Percentiles rank a stretch among this genome's conserved stretches.
These are phyloP conservation scores for Anthrax anthrax DNA, from an alignment of 2,888 invertebrate species.

Conservation along the genomic window DNA sequence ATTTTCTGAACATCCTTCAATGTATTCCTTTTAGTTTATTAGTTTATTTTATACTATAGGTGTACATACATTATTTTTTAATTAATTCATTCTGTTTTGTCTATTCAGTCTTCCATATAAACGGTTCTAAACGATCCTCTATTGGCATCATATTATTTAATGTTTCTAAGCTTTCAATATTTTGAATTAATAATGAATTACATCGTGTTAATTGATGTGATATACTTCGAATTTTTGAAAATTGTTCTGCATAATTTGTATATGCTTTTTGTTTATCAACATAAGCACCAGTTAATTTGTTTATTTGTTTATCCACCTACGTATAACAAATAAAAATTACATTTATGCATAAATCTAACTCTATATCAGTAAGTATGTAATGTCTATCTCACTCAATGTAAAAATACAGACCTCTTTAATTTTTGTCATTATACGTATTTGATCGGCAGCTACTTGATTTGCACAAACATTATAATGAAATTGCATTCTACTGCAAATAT, in stretches of 20 bases:
- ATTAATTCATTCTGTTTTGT: no score
- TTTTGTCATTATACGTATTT: conserved; percentile 55
- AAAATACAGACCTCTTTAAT: conserved; percentile 57
- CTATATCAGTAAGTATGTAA: not conserved
- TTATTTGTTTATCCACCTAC: conserved; percentile 58
- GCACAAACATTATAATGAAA: conserved; percentile 73
- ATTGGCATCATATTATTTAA: conserved; percentile 71
- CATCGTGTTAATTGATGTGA: conserved; percentile 70
- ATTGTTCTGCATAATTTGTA: conserved; percentile 71
- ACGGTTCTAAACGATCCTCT: conserved; percentile 67
- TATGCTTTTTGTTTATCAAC: conserved; percentile 73
- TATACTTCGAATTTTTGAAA: conserved; percentile 69
- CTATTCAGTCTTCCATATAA: not conserved
- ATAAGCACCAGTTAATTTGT: conserved; percentile 50
- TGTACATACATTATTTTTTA: no score
- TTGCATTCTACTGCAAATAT: conserved; percentile 67
- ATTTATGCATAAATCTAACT: no score
- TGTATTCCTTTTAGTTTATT: no score
- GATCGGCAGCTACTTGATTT: conserved; percentile 65
- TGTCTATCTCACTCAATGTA: no score
- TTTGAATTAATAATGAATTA: conserved; percentile 67
- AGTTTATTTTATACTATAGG: no score
- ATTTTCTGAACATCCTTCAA: no score
- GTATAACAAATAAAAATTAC: not conserved
- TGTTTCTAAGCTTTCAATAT: conserved; percentile 70